Evolutionary conservation across 2,113 vertebrate genomes (phyloP).

Genomic region (Craseonycteris thonglongyai): DNA sequence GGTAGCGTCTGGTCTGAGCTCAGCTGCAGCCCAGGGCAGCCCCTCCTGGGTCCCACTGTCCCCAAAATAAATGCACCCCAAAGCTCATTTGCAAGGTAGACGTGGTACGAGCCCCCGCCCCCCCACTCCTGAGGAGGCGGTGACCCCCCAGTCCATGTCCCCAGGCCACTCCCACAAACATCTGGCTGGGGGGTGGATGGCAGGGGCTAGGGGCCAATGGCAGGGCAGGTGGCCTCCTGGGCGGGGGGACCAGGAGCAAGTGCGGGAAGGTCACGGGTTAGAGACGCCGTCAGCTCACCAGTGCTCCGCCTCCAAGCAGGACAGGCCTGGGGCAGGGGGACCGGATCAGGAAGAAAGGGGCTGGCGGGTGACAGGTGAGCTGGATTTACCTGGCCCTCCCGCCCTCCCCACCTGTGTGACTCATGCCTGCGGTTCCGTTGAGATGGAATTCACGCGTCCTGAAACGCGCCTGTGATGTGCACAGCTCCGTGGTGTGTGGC

Average conservation of each 20-base stretch:
- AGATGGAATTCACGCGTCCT: not conserved
- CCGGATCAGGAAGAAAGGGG: fast-evolving
- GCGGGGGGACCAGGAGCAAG: not conserved
- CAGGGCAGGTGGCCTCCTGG: not conserved
- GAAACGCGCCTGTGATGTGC: not conserved
- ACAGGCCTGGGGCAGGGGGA: not conserved
- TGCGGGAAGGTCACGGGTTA: not conserved
- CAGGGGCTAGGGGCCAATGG: not conserved
- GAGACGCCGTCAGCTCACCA: not conserved
- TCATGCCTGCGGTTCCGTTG: not conserved
- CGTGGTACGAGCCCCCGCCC: not conserved
- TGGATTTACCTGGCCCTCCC: not conserved
- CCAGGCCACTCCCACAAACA: not conserved
- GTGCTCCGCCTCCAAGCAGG: not conserved
- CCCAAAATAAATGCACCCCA: fast-evolving
- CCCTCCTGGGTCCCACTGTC: not conserved
- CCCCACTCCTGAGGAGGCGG: fast-evolving
- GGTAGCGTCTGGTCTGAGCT: not conserved
- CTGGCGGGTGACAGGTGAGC: fast-evolving
- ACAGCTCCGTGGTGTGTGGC: fast-evolving
- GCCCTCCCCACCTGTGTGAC: not conserved
- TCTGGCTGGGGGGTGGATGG: not conserved
- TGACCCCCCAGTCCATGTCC: fast-evolving
- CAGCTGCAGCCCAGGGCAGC: fast-evolving
- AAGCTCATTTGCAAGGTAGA: not conserved